Conservation (phyloP, 2,888 invertebrate genomes). For the Neoitamus cyanurus region DNA sequence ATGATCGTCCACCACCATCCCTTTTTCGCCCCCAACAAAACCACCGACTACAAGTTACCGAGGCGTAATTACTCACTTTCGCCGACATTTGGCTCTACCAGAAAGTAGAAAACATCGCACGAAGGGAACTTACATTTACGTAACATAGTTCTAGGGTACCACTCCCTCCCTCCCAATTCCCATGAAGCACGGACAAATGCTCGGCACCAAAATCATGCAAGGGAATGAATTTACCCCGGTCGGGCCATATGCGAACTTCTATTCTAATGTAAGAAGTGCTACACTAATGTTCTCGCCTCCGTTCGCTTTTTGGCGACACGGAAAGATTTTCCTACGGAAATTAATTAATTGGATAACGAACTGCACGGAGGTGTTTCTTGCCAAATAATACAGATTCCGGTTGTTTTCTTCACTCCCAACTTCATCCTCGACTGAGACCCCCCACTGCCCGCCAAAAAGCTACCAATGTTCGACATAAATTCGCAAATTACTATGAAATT, state of each 20-base stretch:
- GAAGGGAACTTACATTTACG: neutral
- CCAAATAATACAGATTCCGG: neutral
- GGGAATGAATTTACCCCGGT: neutral
- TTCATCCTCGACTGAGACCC: neutral
- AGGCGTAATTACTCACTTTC: neutral
- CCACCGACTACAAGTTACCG: neutral
- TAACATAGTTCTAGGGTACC: neutral
- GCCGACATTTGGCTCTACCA: neutral
- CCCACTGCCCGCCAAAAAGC: neutral
- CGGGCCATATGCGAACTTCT: neutral
- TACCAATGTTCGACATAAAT: neutral
- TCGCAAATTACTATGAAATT: constrained; percentile 25
- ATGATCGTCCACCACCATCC: neutral
- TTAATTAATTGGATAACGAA: constrained; percentile 41
- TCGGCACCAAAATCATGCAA: neutral
- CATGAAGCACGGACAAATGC: neutral
- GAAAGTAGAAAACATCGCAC: neutral
- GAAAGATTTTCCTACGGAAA: neutral
- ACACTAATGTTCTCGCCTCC: neutral
- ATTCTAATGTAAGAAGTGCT: neutral
- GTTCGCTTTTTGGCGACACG: neutral
- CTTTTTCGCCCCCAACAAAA: neutral
- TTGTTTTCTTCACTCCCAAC: neutral
- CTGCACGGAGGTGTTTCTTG: neutral
- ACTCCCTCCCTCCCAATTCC: neutral